A percentile compares a stretch with the other conserved stretches of the same genome.
Conservation (phyloP, 1,140 invertebrate genomes). For the Cherax quadricarinatus region DNA sequence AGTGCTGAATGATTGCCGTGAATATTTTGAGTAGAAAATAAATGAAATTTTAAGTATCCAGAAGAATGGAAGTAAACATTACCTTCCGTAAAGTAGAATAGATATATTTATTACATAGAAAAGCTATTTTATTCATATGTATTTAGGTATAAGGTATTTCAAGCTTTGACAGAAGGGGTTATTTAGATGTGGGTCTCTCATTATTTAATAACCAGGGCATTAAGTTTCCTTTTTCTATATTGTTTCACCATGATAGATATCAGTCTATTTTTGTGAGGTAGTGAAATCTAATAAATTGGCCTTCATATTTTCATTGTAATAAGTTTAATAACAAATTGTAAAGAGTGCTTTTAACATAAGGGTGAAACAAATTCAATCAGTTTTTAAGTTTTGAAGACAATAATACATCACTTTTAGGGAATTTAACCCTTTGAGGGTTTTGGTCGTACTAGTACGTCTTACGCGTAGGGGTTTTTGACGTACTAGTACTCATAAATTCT, state of each 20-base stretch:
- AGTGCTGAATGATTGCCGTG: too few relatives aligned
- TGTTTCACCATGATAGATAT: too few relatives aligned
- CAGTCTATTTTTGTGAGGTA: background rate
- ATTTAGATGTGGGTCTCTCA: background rate
- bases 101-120: background rate
- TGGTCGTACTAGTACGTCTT: too few relatives aligned
- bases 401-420: too few relatives aligned
- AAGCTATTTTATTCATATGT: background rate
- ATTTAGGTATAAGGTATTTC: background rate
- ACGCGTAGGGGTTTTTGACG: too few relatives aligned
- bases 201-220: background rate
- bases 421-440: too few relatives aligned
- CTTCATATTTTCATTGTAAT: background rate
- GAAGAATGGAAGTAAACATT: background rate
- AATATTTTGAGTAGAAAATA: too few relatives aligned
- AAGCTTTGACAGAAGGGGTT: background rate
- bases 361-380: background rate
- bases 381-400: background rate
- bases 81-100: background rate
- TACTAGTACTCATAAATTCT: too few relatives aligned
- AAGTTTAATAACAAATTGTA: background rate
- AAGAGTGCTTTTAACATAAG: background rate
- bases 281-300: background rate
- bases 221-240: background rate
- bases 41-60: too few relatives aligned